These are phyloP conservation scores for Pterocles gutturalis DNA, from an alignment of 2,113 vertebrate genomes.

Conservation along the genomic window DNA sequence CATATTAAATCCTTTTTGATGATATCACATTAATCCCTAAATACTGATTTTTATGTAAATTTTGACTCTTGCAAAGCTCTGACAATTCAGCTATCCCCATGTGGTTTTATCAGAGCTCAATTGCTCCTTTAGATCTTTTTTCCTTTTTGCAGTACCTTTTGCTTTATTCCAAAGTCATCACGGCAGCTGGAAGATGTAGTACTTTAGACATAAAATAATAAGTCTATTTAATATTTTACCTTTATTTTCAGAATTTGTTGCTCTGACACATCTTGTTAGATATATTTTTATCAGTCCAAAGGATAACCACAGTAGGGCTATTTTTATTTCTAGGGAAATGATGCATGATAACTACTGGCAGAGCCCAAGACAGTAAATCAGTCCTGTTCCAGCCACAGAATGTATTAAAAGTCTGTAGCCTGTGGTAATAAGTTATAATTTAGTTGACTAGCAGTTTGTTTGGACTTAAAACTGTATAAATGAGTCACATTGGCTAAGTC, in stretches of 20 bases:
- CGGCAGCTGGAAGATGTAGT: slow-evolving; percentile 28
- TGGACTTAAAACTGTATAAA: slow-evolving; percentile 57
- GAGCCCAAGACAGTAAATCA: slow-evolving; percentile 48
- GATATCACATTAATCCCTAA: slow-evolving; percentile 65
- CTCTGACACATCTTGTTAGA: slow-evolving; percentile 51
- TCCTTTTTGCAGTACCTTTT: slow-evolving; percentile 30
- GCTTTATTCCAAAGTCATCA: slow-evolving; percentile 54
- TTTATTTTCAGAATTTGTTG: slow-evolving; percentile 67
- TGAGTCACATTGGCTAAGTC: slow-evolving; percentile 48
- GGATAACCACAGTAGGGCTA: slow-evolving; percentile 68
- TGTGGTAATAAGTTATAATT: slow-evolving; percentile 65
- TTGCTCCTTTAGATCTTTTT: slow-evolving; percentile 61
- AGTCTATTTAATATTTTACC: slow-evolving; percentile 60
- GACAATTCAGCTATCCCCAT: slow-evolving; percentile 45
- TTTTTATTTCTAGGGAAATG: slow-evolving; percentile 73
- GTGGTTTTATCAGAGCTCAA: slow-evolving; percentile 48
- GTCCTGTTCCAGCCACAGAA: slow-evolving; percentile 23
- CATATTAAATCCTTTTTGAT: slow-evolving; percentile 70
- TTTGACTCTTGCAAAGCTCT: slow-evolving; percentile 54
- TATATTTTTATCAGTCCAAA: slow-evolving; percentile 71
- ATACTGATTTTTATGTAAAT: slow-evolving; percentile 72
- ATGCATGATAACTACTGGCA: slow-evolving; percentile 45
- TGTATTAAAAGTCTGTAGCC: slow-evolving; percentile 58
- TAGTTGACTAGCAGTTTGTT: slow-evolving; percentile 61
- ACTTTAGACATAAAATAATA: slow-evolving; percentile 56